Conservation (phyloP, 2,797 vertebrate species). For the Poliocrania exsul region DNA sequence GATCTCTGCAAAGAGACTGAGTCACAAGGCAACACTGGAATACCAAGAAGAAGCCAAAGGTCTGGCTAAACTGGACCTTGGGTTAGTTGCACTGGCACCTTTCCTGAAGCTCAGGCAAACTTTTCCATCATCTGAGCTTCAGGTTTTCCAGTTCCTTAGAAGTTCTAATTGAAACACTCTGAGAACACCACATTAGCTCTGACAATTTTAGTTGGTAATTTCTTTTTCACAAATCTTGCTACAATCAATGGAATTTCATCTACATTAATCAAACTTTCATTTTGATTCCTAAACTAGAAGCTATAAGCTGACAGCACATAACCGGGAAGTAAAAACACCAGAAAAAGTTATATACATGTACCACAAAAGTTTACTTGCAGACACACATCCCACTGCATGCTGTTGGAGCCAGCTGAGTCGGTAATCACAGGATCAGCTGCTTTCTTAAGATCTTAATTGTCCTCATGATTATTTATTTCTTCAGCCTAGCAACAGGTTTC, state of each 20-base stretch:
- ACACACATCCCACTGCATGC: neutral
- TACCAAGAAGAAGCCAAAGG: neutral
- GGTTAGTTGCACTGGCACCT: neutral
- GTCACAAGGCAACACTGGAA: neutral
- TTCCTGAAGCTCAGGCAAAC: neutral
- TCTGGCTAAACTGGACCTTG: neutral
- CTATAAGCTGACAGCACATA: neutral
- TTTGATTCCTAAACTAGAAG: neutral
- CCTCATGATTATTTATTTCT: slow-evolving; percentile 31
- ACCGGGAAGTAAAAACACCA: neutral
- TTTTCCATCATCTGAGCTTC: neutral
- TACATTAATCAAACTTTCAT: neutral
- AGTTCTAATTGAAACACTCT: neutral
- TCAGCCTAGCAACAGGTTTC: slow-evolving; percentile 28
- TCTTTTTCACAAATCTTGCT: neutral
- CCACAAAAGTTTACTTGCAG: neutral
- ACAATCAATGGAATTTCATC: neutral
- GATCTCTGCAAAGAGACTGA: neutral
- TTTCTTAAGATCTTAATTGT: neutral
- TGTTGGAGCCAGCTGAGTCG: neutral
- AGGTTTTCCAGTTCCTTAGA: neutral
- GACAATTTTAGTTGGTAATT: neutral
- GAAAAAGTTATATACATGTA: neutral
- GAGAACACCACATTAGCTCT: neutral
- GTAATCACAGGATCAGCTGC: neutral